phyloP scores from a whole-genome alignment of 2,113 vertebrate species.

The Ammodytes dubius region DNA sequence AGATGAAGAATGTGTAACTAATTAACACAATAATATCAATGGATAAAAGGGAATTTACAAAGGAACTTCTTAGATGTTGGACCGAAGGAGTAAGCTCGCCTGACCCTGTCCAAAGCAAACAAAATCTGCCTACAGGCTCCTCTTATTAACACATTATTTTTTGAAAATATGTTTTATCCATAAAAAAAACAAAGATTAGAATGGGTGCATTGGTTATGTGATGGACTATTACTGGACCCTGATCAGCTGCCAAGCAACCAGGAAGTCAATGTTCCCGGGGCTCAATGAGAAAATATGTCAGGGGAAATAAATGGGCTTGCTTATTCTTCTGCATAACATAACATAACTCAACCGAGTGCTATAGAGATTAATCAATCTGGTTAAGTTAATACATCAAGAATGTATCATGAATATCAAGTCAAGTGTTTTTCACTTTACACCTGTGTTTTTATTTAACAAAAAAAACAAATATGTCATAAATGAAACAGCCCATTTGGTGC shows the following conservation, averaged over 20 bases:
- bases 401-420: too few relatives aligned
- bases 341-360: too few relatives aligned
- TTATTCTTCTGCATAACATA: too few relatives aligned
- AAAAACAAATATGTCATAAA: too few relatives aligned
- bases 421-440: too few relatives aligned
- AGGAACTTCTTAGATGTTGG: neutral
- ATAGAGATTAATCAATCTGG: too few relatives aligned
- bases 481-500: too few relatives aligned
- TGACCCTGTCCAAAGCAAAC: neutral
- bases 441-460: too few relatives aligned
- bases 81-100: neutral
- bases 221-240: neutral
- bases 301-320: too few relatives aligned
- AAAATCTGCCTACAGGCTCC: neutral
- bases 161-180: neutral
- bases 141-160: neutral
- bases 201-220: neutral
- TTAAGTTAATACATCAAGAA: too few relatives aligned
- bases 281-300: too few relatives aligned
- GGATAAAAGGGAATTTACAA: neutral
- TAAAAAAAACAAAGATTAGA: slow-evolving; percentile 1
- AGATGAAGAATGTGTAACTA: neutral
- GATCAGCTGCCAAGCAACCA: slow-evolving; percentile 3
- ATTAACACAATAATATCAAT: neutral
- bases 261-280: neutral